Base-by-base conservation (phyloP, 2,113 vertebrate species). In the Oryzias melastigma region DNA sequence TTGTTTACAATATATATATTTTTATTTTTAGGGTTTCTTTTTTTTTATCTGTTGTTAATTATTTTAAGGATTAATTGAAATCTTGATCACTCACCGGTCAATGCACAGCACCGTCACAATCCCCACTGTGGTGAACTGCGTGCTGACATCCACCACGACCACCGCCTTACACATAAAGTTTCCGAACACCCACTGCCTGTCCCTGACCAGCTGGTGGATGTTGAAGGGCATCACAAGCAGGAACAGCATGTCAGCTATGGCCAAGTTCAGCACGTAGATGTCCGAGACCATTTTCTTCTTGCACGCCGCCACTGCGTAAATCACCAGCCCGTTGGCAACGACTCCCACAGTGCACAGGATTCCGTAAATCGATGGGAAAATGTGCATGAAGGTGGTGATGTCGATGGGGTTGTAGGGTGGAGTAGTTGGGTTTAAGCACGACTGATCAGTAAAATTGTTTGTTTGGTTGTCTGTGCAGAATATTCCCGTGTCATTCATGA, bases 241-340 rank as follows among this genome's bases (percentile, higher is more conserved):
- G 75, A 93, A 93, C 16, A 93, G 88, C 90, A 92, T 84, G 75
- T 93, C 92, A 2, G 92, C 92, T 25, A 92, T 85, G 0, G 92
- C 92, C 87, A 93, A 50, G 74, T 92, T 93, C 19, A 93, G 65
- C 77, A 93, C 89, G 74, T 93, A 93, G 72, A 93, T 90, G 77
- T 93, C 92, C 2, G 92, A 93, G 0, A 93, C 90, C 88, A 92
- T 91, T 48, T 90, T 92, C 75, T 92, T 93, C 79, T 93, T 93
- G 78, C 92, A 92, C 0, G 86, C 82, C 2, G 85, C 89, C 75
- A 93, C 91, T 4, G 91, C 88, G 73, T 91, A 93, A 58, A 93
- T 93, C 16, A 93, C 92, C 73, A 93, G 78, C 20, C 88, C 84
- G 45, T 93, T 93, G 70, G 91, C 90, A 15, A 92, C 69, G 7